phyloP scores from a whole-genome alignment of 2,113 vertebrate genomes.

The Connochaetes taurinus region DNA sequence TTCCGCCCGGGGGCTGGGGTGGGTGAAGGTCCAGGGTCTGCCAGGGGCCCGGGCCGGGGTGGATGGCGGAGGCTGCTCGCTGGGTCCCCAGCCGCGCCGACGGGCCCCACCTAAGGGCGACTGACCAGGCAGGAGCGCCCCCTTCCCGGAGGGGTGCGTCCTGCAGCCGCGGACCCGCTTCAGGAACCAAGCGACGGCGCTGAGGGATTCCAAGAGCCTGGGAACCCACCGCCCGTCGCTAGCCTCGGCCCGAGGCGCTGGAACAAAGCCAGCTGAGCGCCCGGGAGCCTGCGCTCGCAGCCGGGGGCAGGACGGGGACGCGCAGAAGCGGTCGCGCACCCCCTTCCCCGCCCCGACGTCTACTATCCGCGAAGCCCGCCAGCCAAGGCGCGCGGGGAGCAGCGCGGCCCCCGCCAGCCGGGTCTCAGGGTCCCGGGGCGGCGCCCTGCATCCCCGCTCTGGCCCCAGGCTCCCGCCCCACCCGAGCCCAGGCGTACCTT shows the following conservation, averaged over 20 bases:
- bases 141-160: conserved; percentile 31
- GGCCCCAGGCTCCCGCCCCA: not conserved
- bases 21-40: not conserved
- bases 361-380: not conserved
- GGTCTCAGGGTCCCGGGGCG: not conserved
- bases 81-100: not conserved
- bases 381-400: not conserved
- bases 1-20: not conserved
- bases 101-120: conserved; percentile 30
- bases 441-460: not conserved
- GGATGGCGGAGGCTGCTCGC: not conserved
- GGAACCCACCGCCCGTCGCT: not conserved
- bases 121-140: conserved; percentile 3
- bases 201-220: not conserved
- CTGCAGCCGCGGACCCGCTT: not conserved
- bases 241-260: not conserved
- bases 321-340: not conserved
- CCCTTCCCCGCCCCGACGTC: not conserved
- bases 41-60: not conserved
- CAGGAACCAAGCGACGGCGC: not conserved
- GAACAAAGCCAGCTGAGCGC: conserved; percentile 54
- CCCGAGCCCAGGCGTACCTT: conserved; percentile 80
- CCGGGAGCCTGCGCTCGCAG: not conserved
- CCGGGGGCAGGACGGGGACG: not conserved
- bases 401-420: not conserved